These are phyloP conservation scores for Aplidium turbinatum DNA, from an alignment of 23 tunicate species.

Conservation along the genomic window DNA sequence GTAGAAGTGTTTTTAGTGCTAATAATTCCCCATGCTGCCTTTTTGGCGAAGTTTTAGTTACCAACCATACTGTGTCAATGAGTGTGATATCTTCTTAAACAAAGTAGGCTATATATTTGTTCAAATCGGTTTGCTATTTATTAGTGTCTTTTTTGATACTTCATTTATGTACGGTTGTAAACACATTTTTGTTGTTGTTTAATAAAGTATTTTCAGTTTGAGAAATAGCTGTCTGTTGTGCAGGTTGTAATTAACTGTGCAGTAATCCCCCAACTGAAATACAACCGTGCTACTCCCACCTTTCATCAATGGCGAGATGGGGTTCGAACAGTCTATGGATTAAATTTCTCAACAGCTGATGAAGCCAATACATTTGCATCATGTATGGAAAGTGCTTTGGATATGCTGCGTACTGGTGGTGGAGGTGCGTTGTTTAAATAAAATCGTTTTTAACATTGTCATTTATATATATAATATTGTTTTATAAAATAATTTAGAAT, in stretches of 20 bases:
- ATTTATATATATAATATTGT: neutral
- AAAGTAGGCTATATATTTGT: too few species aligned
- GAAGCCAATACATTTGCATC: constrained; percentile 68
- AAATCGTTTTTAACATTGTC: neutral
- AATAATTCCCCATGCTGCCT: too few species aligned
- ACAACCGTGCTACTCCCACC: constrained; percentile 87
- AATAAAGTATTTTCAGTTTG: too few species aligned
- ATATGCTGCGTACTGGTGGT: constrained; percentile 47
- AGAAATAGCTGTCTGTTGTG: neutral
- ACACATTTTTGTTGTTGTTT: too few species aligned
- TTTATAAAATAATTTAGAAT: neutral
- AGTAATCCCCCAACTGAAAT: constrained; percentile 65
- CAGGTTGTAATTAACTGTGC: constrained; percentile 96
- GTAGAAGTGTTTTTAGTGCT: too few species aligned
- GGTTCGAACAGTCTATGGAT: constrained; percentile 72
- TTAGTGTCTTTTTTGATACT: too few species aligned
- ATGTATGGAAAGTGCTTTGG: constrained; percentile 58
- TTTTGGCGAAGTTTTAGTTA: too few species aligned
- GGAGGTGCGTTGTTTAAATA: neutral
- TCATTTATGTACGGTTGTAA: too few species aligned
- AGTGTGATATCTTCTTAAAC: too few species aligned
- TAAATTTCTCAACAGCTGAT: constrained; percentile 74
- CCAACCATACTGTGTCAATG: too few species aligned
- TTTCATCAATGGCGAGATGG: constrained; percentile 99
- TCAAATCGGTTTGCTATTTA: too few species aligned